Percentiles rank a stretch among this genome's conserved stretches.
phyloP scores from a whole-genome alignment of 2,113 vertebrate species.

The Machaerirhynchus nigripectus region DNA sequence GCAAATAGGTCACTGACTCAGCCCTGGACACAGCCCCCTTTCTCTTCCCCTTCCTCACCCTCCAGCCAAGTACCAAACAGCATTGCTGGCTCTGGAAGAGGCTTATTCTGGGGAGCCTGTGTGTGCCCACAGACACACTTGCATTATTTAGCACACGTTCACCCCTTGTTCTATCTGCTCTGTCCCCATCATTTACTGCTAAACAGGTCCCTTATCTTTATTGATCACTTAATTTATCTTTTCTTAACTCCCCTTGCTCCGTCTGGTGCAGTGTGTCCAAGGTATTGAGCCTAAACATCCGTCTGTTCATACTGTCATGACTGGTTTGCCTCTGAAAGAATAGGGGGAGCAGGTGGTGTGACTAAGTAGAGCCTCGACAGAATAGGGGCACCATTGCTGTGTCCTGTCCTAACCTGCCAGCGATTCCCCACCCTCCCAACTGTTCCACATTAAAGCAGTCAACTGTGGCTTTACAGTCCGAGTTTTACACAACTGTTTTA shows the following conservation, averaged over 20 bases:
- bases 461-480: conserved; percentile 86
- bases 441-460: conserved; percentile 94
- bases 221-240: conserved; percentile 91
- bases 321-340: conserved; percentile 85
- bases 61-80: background rate
- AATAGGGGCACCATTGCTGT: conserved; percentile 83
- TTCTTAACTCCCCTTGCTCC: conserved; percentile 79
- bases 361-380: conserved; percentile 88
- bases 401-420: conserved; percentile 87
- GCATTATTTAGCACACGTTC: conserved; percentile 71
- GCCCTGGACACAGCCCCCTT: background rate
- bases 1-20: background rate
- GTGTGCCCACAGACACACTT: background rate
- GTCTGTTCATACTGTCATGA: conserved; percentile 88
- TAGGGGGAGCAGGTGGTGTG: conserved; percentile 98
- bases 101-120: background rate
- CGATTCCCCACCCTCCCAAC: conserved; percentile 93
- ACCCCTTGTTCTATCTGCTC: conserved; percentile 63
- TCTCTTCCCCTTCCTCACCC: background rate
- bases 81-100: background rate
- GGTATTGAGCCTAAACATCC: conserved; percentile 75
- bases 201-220: conserved; percentile 80
- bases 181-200: conserved; percentile 75
- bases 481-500: conserved; percentile 99
- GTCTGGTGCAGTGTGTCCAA: conserved; percentile 82